Evolutionary conservation across 2,797 vertebrate species (phyloP).

Genomic region (Nannoperca australis): DNA sequence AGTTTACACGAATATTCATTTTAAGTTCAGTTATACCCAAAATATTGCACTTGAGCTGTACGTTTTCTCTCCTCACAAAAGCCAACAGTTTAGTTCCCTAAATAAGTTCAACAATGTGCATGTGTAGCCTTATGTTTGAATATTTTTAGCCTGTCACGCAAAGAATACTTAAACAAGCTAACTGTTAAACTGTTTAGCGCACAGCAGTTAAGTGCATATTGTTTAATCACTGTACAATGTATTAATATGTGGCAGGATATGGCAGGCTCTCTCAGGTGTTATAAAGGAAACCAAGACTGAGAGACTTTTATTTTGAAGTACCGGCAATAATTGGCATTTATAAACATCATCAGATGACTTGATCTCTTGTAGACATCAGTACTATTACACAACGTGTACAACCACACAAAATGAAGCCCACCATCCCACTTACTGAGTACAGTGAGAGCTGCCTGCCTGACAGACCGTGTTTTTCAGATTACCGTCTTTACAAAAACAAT

Average conservation of each 20-base stretch:
- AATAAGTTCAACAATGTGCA: background rate
- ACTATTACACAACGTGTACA: background rate
- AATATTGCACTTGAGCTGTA: too few species aligned
- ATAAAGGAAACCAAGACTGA: background rate
- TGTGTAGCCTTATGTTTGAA: background rate
- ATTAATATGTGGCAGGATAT: background rate
- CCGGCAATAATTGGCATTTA: background rate
- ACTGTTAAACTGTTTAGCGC: background rate
- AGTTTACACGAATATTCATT: background rate
- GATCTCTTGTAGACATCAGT: background rate
- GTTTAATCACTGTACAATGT: background rate
- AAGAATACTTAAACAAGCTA: background rate
- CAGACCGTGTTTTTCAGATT: background rate
- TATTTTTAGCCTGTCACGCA: background rate
- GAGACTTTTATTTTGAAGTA: conserved; percentile 26
- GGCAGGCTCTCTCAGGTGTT: background rate
- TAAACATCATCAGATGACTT: background rate
- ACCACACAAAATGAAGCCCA: background rate
- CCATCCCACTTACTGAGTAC: background rate
- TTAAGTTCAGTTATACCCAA: background rate
- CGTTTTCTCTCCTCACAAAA: too few species aligned
- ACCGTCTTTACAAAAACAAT: background rate
- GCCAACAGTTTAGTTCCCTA: background rate
- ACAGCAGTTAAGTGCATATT: too few species aligned
- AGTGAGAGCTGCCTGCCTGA: background rate